Conservation (phyloP, 2,113 vertebrate genomes). For the Siphamia tubifer region DNA sequence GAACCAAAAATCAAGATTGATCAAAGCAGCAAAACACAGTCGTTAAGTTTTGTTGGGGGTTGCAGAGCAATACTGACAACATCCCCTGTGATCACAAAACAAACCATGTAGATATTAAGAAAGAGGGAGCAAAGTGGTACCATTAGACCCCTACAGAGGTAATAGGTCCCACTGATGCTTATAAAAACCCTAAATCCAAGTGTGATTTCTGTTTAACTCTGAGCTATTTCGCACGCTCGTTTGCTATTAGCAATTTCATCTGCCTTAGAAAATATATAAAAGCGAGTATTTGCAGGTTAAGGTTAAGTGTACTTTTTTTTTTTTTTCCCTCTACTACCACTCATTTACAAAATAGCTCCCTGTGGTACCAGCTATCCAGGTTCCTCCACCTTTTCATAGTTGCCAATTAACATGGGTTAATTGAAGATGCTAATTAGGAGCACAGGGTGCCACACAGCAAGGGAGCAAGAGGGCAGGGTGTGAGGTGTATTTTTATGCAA, state of each 20-base stretch:
- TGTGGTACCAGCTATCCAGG: slow-evolving; percentile 50
- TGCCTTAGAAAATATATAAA: neutral
- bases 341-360: slow-evolving; percentile 69
- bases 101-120: slow-evolving; percentile 39
- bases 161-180: slow-evolving; percentile 42
- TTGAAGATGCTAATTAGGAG: slow-evolving; percentile 81
- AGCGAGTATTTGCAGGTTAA: slow-evolving; percentile 4
- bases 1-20: slow-evolving; percentile 19
- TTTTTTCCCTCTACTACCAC: slow-evolving; percentile 30
- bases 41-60: slow-evolving; percentile 33
- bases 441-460: slow-evolving; percentile 73
- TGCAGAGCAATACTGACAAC: slow-evolving; percentile 24
- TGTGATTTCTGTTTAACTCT: slow-evolving; percentile 39
- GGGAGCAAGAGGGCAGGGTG: slow-evolving; percentile 68
- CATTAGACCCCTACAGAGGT: slow-evolving; percentile 65
- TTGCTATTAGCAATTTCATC: neutral
- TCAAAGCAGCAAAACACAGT: slow-evolving; percentile 17
- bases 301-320: slow-evolving; percentile 15
- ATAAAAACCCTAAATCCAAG: slow-evolving; percentile 6
- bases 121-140: slow-evolving; percentile 28
- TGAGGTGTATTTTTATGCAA: slow-evolving; percentile 74
- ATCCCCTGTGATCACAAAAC: slow-evolving; percentile 35
- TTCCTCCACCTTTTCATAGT: slow-evolving; percentile 55
- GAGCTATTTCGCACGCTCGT: too few species aligned
- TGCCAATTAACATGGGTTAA: slow-evolving; percentile 79